Base-by-base conservation (phyloP, 1,140 invertebrate species). In the Drosophila dunni region DNA sequence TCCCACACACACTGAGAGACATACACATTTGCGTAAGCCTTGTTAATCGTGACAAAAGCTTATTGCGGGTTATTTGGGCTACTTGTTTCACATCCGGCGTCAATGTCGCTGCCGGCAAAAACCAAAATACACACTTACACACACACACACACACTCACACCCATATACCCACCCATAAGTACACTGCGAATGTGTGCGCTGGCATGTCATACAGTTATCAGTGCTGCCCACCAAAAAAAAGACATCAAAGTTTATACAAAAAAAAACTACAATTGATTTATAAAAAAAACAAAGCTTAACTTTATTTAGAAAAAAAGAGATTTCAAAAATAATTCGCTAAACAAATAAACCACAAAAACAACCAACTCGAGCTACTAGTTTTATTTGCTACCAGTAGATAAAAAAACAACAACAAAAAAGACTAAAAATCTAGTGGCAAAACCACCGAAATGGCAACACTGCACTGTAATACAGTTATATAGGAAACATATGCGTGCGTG, bases 31-130 rank as follows among this genome's bases (percentile, higher is more conserved):
- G 83, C 76, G 83, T 88, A 86, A 86, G 84, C 83, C 83, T 83
- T 86, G 83, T 86, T 86, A 86, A 86, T 86, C 83, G 83, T 86
- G 83, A 86, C 83, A 86, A 86, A 86, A 86, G 83, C 83, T 86
- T 86, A 86, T 86, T 86, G 83, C 83, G 83, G 83, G 84, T 86
- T 86, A 86, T 86, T 86, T 86, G 79, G 83, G 88, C 83, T 88
- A 86, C 83, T 86, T 86, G 83, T 86, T 86, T 86, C 83, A 81
- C 83, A 89, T 88, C 76, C 83, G 83, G 76, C 77, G 79, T 73
- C 77, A 78, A 75, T 83, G 81, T 74, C 62, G 77, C 74, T 76
- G 68, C 74, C 60, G 68, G 74, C 68, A 73, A 68, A 67, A 78
- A 82, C 78, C 78, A 85, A 81, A 88, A 86, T 86, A 84, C 88